Conservation (phyloP, 2,113 vertebrate species). For the Daphoenositta chrysoptera region DNA sequence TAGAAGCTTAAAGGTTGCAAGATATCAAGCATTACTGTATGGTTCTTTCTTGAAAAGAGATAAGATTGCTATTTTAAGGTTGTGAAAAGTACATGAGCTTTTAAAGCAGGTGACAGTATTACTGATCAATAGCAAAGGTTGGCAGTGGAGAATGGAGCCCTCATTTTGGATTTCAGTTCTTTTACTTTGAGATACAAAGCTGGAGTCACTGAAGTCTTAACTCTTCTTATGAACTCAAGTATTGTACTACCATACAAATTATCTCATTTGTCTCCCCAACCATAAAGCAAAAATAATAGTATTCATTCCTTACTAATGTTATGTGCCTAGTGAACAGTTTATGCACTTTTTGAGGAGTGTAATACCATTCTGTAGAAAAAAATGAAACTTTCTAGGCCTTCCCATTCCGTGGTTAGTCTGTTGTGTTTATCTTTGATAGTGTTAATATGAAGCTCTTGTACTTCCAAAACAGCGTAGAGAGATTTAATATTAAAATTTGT, state of each 20-base stretch:
- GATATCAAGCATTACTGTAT: background rate
- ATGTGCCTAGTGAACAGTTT: background rate
- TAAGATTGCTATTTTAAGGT: background rate
- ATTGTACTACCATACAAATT: background rate
- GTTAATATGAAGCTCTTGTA: background rate
- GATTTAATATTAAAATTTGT: background rate
- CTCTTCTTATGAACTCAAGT: background rate
- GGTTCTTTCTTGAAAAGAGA: background rate
- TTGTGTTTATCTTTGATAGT: background rate
- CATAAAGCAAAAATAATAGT: background rate
- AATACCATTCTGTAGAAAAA: background rate
- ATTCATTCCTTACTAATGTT: background rate
- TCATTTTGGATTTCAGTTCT: background rate
- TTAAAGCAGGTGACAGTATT: background rate
- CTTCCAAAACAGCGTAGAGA: background rate
- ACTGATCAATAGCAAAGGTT: background rate
- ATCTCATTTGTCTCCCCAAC: background rate
- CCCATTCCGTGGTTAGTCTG: background rate
- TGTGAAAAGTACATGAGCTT: background rate
- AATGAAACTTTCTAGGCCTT: background rate
- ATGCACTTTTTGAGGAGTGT: background rate
- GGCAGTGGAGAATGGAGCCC: background rate
- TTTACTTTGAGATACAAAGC: background rate
- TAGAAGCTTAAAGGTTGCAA: background rate
- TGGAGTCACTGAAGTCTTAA: background rate